Evolutionary conservation across 2,888 invertebrate species (phyloP).

Genomic region (Agrochola litura): DNA sequence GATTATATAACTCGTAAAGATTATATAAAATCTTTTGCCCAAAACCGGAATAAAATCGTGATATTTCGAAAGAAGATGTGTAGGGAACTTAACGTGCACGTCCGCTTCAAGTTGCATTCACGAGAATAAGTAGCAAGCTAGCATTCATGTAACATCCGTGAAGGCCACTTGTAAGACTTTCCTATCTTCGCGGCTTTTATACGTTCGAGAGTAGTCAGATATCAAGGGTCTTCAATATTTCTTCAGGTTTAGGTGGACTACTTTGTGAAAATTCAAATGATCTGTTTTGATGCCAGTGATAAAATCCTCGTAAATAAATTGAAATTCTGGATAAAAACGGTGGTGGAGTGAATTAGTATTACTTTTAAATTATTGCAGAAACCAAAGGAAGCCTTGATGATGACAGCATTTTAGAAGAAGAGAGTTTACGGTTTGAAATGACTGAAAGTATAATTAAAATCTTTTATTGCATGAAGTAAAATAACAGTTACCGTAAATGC

Average conservation of each 20-base stretch:
- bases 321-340: background rate
- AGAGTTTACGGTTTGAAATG: background rate
- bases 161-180: constrained; percentile 50
- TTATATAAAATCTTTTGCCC: background rate
- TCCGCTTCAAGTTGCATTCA: constrained; percentile 41
- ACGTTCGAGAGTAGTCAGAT: background rate
- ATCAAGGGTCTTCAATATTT: background rate
- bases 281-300: background rate
- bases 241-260: background rate
- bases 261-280: background rate
- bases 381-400: too few species aligned
- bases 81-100: constrained; percentile 14
- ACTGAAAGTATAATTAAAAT: background rate
- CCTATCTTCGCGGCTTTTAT: constrained; percentile 14
- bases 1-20: background rate
- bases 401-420: background rate
- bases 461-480: background rate
- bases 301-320: background rate
- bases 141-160: constrained; percentile 57
- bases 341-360: background rate
- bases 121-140: constrained; percentile 33
- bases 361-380: background rate
- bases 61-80: background rate
- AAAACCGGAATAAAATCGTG: constrained; percentile 18
- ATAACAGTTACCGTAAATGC: constrained; percentile 5